Base-by-base conservation (phyloP, 2,113 vertebrate species). In the Elachura formosa region DNA sequence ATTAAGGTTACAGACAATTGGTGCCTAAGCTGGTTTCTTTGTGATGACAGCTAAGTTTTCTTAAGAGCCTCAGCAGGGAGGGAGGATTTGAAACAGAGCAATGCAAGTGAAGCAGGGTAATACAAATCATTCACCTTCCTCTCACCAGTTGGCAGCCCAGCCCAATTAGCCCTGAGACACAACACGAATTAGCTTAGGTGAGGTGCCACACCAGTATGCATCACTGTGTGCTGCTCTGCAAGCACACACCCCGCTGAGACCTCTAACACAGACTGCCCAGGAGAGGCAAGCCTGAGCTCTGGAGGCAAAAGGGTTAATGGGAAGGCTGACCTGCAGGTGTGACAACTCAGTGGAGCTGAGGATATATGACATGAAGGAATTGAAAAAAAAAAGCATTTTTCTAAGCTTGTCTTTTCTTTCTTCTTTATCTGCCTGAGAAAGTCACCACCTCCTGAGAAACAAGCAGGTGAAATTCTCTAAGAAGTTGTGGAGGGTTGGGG, bases 401-500 rank as follows among this genome's bases (percentile, higher is more conserved):
- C 33, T 61, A 36, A 49, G 19, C 7, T 86, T 77, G 2, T 5
- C 51, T 87, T 73, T 77, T 7, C 3, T 25, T 80, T 58, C 19
- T 64, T 4, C 11, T 34, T 66, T 85, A 43, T 59, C n/a, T 61
- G 21, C 3, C 5, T 52, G 28, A 83, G 49, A 56, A 84, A 77
- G 2, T 11, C 40, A 40, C 25, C 3, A 21, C 33, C 19, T 88
- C 12, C 9, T 52, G 31, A 88, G 40, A 85, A 33, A 38, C 0
- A 23, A 41, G 8, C 4, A 43, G 41, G 8, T 19, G 9, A 87
- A 55, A 19, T 49, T 79, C 34, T 22, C 21, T 21, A 34, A 41
- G 34, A 33, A 1, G 1, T 10, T 58, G 14, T 31, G 12, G 11
- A 34, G 3, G 1, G 10, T 1, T 33, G 8, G 14, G 21, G 3